Evolutionary conservation across 2,797 vertebrate species (phyloP).

Genomic region (Sus cebifrons): DNA sequence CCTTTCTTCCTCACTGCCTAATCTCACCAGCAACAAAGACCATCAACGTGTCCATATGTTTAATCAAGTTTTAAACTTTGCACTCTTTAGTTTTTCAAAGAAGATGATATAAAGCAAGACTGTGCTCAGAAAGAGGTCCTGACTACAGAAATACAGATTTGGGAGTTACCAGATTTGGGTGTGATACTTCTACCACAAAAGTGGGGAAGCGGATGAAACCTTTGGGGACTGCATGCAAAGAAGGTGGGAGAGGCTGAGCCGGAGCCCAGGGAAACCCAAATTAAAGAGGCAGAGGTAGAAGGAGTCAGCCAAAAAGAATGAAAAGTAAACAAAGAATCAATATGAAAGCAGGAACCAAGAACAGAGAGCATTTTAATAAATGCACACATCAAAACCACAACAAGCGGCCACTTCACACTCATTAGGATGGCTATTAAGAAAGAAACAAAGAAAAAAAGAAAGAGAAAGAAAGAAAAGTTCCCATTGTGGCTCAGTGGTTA

Average conservation of each 20-base stretch:
- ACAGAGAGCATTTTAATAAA: constrained; percentile 38
- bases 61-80: constrained; percentile 11
- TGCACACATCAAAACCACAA: neutral
- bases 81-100: constrained; percentile 37
- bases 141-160: constrained; percentile 8
- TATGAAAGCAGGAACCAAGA: neutral
- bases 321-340: constrained; percentile 41
- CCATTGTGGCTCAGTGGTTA: too few species aligned
- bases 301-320: neutral
- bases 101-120: neutral
- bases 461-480: too few species aligned
- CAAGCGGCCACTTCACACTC: neutral
- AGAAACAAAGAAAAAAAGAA: neutral
- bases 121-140: constrained; percentile 6
- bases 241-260: neutral
- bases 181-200: neutral
- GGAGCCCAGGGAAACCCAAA: neutral
- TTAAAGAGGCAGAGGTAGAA: neutral
- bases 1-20: neutral
- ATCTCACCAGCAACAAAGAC: neutral
- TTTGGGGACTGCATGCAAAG: neutral
- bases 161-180: neutral
- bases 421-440: neutral
- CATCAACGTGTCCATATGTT: neutral
- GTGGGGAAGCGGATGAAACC: neutral